Evolutionary conservation across 2,888 invertebrate genomes (phyloP).

Genomic region (Lasioglossum lativentre): DNA sequence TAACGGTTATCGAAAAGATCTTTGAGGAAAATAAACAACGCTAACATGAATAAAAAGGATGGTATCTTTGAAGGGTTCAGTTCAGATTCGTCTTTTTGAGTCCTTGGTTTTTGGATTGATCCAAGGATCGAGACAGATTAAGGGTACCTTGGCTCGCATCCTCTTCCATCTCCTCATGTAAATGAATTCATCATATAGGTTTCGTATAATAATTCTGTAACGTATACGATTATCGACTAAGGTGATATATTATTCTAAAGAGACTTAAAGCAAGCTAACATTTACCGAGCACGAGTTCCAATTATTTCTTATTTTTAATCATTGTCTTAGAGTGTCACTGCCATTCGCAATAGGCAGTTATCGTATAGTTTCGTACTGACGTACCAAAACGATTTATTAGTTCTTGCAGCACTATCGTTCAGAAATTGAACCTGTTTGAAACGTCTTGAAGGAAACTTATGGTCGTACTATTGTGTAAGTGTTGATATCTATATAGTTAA

Average conservation of each 20-base stretch:
- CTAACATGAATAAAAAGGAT: constrained; percentile 55
- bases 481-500: constrained; percentile 11
- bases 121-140: constrained; percentile 33
- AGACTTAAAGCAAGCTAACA: constrained; percentile 14
- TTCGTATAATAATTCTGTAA: constrained; percentile 20
- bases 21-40: constrained; percentile 59
- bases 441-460: background rate
- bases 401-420: background rate
- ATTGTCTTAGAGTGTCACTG: constrained; percentile 28
- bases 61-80: constrained; percentile 54
- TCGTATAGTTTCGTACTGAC: background rate
- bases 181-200: constrained; percentile 70
- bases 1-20: constrained; percentile 59
- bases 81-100: constrained; percentile 55
- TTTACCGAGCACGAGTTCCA: constrained; percentile 6
- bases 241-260: constrained; percentile 21
- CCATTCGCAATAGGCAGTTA: constrained; percentile 35
- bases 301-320: constrained; percentile 31
- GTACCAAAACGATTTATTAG: background rate
- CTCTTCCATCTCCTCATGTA: constrained; percentile 63
- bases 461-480: background rate
- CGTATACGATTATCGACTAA: constrained; percentile 39
- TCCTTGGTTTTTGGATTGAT: constrained; percentile 49
- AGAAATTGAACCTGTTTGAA: background rate
- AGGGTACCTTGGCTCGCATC: constrained; percentile 44